These are phyloP conservation scores for Zonotrichia leucophrys DNA, from an alignment of 2,113 vertebrate species.

Conservation along the genomic window DNA sequence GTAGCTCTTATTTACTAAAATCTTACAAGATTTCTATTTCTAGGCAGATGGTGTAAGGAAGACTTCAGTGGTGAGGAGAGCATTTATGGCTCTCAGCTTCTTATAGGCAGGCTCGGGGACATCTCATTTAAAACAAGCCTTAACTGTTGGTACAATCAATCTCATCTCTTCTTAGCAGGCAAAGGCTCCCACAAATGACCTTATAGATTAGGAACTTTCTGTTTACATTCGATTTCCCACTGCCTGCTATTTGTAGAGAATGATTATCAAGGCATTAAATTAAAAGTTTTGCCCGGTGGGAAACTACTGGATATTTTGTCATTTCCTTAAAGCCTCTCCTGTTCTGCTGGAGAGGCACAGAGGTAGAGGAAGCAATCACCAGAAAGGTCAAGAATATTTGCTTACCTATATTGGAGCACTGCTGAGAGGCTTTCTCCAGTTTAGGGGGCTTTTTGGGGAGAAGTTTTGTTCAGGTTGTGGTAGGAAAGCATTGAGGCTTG, in stretches of 20 bases:
- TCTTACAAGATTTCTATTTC: not conserved
- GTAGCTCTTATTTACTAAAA: not conserved
- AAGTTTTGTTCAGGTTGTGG: not conserved
- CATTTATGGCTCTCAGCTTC: not conserved
- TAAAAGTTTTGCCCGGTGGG: slow-evolving; percentile 40
- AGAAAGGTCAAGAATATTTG: slow-evolving; percentile 66
- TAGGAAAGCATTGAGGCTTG: slow-evolving; percentile 13
- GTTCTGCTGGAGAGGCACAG: not conserved
- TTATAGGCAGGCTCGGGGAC: not conserved
- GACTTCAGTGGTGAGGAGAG: not conserved
- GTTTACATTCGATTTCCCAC: slow-evolving; percentile 51
- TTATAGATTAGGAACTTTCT: slow-evolving; percentile 50
- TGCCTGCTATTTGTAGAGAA: slow-evolving; percentile 47
- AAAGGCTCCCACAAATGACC: slow-evolving; percentile 39
- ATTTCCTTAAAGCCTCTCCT: slow-evolving; percentile 41
- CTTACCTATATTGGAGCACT: slow-evolving; percentile 20
- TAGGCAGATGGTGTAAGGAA: not conserved
- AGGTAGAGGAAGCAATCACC: slow-evolving; percentile 32
- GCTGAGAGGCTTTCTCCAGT: not conserved
- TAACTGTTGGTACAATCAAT: slow-evolving; percentile 36
- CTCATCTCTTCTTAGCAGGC: slow-evolving; percentile 27
- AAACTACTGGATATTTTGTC: slow-evolving; percentile 57
- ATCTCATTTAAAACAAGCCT: not conserved
- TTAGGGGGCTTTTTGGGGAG: not conserved
- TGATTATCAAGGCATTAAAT: slow-evolving; percentile 63